Evolutionary conservation across 30 jellyfish, hydroid and myxozoan species (phyloP).

Genomic region (Nemopilema nomurai): DNA sequence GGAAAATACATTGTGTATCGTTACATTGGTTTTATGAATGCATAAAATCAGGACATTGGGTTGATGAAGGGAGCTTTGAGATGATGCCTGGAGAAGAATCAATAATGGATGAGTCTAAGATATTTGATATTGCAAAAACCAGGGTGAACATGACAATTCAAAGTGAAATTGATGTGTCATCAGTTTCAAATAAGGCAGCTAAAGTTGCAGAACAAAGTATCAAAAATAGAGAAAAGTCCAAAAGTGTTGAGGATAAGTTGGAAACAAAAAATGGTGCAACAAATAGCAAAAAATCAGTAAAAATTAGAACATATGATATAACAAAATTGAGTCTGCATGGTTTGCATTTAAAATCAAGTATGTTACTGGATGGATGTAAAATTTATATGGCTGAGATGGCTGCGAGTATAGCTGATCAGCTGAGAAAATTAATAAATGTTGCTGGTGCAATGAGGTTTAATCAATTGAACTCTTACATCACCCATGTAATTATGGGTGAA

Average conservation of each 20-base stretch:
- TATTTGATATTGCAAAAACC: constrained; percentile 13
- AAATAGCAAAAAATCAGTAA: not conserved
- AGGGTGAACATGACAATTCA: constrained; percentile 40
- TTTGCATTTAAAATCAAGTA: constrained; percentile 27
- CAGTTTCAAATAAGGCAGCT: constrained; percentile 73
- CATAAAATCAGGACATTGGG: constrained; percentile 82
- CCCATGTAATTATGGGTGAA: constrained; percentile 86
- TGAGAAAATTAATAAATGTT: constrained; percentile 69
- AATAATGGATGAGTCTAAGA: constrained; percentile 33
- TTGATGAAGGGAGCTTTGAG: constrained; percentile 67
- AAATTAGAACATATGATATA: constrained; percentile 34
- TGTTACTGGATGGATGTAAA: constrained; percentile 83
- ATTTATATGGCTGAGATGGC: constrained; percentile 68
- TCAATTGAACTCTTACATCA: constrained; percentile 49
- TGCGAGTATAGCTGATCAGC: constrained; percentile 29
- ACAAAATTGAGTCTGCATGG: constrained; percentile 22
- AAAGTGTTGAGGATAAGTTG: not conserved
- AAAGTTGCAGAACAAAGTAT: constrained; percentile 80
- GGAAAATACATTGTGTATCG: constrained; percentile 94
- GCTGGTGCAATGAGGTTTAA: constrained; percentile 91
- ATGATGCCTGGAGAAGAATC: constrained; percentile 74
- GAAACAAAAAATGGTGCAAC: not conserved
- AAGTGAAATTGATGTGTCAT: constrained; percentile 25
- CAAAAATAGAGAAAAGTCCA: constrained; percentile 29
- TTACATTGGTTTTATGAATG: constrained; percentile 94